Evolutionary conservation across 2,888 invertebrate species (phyloP).

Genomic region (Volucella bombylans): DNA sequence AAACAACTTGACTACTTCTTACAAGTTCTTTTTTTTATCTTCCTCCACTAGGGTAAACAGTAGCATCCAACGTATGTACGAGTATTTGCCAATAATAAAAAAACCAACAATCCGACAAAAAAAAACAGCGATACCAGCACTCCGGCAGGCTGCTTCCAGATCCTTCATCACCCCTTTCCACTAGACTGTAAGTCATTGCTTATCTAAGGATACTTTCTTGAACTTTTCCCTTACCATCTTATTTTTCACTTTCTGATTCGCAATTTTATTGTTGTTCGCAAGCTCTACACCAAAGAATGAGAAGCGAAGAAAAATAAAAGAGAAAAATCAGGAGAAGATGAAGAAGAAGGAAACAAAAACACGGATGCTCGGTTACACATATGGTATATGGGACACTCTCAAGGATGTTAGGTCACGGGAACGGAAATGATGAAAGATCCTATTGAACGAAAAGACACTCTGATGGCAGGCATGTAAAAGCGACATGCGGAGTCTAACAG

Average conservation of each 20-base stretch:
- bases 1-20: slow-evolving; percentile 35
- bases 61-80: slow-evolving; percentile 36
- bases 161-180: slow-evolving; percentile 5
- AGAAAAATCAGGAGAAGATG: not conserved
- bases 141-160: slow-evolving; percentile 4
- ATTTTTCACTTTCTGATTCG: slow-evolving; percentile 17
- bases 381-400: slow-evolving; percentile 13
- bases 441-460: slow-evolving; percentile 1
- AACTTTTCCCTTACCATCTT: slow-evolving; percentile 44
- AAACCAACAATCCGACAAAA: not conserved
- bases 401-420: slow-evolving; percentile 49
- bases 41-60: slow-evolving; percentile 21
- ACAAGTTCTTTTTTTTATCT: slow-evolving; percentile 4
- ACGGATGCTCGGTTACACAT: slow-evolving; percentile 44
- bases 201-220: slow-evolving; percentile 49
- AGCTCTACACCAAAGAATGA: not conserved
- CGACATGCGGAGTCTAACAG: not conserved
- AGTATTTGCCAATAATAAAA: slow-evolving; percentile 39
- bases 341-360: not conserved
- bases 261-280: slow-evolving; percentile 42
- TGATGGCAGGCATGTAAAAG: too few relatives aligned
- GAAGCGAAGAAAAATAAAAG: slow-evolving; percentile 28
- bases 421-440: slow-evolving; percentile 52
- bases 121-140: not conserved
- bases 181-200: slow-evolving; percentile 36